Evolutionary conservation across 1,140 invertebrate species (phyloP).

Genomic region (Drosophila orena): DNA sequence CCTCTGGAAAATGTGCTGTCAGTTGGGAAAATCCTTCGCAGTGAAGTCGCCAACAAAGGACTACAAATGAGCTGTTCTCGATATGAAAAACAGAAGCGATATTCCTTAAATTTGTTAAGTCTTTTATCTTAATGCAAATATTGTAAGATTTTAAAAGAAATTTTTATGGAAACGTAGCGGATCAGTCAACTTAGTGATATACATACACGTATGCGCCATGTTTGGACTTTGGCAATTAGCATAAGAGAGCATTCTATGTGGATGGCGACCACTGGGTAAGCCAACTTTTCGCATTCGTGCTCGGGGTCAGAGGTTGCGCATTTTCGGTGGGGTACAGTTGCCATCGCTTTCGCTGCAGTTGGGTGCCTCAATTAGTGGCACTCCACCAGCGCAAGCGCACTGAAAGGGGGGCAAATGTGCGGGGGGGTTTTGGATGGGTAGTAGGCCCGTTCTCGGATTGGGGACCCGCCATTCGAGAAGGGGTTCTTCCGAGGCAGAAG

Average conservation of each 20-base stretch:
- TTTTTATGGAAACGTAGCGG: too few relatives aligned
- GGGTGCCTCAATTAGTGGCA: conserved; percentile 78
- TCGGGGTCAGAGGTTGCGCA: not conserved
- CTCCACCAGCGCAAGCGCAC: conserved; percentile 52
- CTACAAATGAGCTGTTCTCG: too few relatives aligned
- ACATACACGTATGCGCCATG: not conserved
- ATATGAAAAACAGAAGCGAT: too few relatives aligned
- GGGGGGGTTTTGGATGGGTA: conserved; percentile 7
- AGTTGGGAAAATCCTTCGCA: conserved; percentile 16
- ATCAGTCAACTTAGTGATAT: too few relatives aligned
- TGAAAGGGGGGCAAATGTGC: conserved; percentile 2
- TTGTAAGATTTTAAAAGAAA: too few relatives aligned
- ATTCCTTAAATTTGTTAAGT: too few relatives aligned
- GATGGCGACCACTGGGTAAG: not conserved
- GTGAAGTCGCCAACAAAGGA: too few relatives aligned
- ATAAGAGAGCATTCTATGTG: not conserved
- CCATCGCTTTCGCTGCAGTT: conserved; percentile 53
- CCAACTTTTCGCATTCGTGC: not conserved
- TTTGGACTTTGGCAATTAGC: not conserved
- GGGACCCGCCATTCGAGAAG: conserved; percentile 8
- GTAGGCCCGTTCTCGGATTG: conserved; percentile 6
- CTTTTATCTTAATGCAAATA: too few relatives aligned
- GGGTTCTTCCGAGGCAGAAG: conserved; percentile 22
- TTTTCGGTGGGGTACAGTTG: conserved; percentile 59
- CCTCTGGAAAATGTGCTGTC: too few relatives aligned